Evolutionary conservation across 2,888 invertebrate species (phyloP).

Genomic region (Troides oblongomaculatus): DNA sequence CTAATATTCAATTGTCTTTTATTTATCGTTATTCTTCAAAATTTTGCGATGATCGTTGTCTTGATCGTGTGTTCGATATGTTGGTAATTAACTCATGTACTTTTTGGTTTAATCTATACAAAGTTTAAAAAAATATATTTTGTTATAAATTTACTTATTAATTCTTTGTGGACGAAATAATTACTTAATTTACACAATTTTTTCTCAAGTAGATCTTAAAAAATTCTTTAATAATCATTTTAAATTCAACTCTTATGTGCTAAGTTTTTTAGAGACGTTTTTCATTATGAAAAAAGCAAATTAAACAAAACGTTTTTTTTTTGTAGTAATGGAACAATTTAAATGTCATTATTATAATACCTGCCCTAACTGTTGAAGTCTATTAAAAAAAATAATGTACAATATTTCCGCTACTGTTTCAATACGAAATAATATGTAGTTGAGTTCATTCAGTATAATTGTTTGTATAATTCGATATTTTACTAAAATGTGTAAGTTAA

Average conservation of each 20-base stretch:
- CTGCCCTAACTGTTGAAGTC: too few relatives aligned
- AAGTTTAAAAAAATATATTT: constrained; percentile 1
- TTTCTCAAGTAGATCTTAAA: constrained; percentile 51
- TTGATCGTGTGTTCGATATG: constrained; percentile 4
- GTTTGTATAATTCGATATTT: too few relatives aligned
- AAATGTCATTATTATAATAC: too few relatives aligned
- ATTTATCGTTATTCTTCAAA: constrained; percentile 9
- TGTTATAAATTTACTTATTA: constrained; percentile 1
- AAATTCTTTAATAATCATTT: constrained; percentile 22
- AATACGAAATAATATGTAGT: too few relatives aligned
- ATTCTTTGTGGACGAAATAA: constrained; percentile 9
- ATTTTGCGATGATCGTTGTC: constrained; percentile 5
- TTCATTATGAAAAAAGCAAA: neutral
- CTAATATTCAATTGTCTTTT: constrained; percentile 16
- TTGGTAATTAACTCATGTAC: neutral
- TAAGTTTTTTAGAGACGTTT: neutral
- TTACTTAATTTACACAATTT: constrained; percentile 57
- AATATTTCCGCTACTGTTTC: too few relatives aligned
- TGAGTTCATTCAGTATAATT: too few relatives aligned
- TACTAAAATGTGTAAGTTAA: too few relatives aligned
- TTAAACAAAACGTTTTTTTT: too few relatives aligned
- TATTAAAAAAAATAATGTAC: too few relatives aligned
- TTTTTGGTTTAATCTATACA: neutral
- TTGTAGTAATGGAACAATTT: too few relatives aligned
- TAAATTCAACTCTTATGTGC: neutral